phyloP scores from a whole-genome alignment of 2,888 invertebrate genomes.

The Salpingus planirostris region DNA sequence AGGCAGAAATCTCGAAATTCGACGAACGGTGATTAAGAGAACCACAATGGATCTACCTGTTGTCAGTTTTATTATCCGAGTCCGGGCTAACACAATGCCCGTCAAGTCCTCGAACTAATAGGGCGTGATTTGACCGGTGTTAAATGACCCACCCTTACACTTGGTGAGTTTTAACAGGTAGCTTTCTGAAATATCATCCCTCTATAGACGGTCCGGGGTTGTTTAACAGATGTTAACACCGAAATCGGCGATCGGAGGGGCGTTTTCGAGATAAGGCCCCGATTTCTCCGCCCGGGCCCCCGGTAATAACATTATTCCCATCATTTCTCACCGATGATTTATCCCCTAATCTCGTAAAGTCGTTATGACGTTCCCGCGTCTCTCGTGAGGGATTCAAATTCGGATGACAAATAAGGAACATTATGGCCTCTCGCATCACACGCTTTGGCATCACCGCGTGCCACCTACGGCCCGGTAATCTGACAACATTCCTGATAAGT shows the following conservation, averaged over 20 bases:
- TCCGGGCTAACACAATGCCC: constrained; percentile 12
- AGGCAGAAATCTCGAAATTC: no score
- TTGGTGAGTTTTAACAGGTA: constrained; percentile 13
- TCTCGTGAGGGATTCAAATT: constrained; percentile 22
- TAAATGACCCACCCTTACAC: constrained; percentile 12
- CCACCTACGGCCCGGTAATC: constrained; percentile 31
- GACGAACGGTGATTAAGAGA: no score
- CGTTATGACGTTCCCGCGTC: constrained; percentile 22
- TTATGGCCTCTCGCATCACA: constrained; percentile 23
- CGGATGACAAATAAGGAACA: constrained; percentile 30
- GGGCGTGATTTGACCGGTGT: constrained; percentile 11
- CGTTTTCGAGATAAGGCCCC: no score
- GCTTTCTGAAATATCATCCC: constrained; percentile 13
- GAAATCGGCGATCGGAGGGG: no score
- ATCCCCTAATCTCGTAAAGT: constrained; percentile 25
- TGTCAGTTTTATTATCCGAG: constrained; percentile 1
- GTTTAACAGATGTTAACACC: no score
- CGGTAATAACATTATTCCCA: not conserved
- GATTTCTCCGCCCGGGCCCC: no score
- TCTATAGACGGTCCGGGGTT: no score
- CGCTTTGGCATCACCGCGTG: constrained; percentile 19
- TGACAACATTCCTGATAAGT: constrained; percentile 35
- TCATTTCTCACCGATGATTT: constrained; percentile 23
- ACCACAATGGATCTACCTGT: constrained; percentile 1
- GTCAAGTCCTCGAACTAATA: constrained; percentile 7